Percentiles rank a stretch among this genome's conserved stretches.
Conservation (phyloP, 2,113 vertebrate species). For the Corythornis cristatus region DNA sequence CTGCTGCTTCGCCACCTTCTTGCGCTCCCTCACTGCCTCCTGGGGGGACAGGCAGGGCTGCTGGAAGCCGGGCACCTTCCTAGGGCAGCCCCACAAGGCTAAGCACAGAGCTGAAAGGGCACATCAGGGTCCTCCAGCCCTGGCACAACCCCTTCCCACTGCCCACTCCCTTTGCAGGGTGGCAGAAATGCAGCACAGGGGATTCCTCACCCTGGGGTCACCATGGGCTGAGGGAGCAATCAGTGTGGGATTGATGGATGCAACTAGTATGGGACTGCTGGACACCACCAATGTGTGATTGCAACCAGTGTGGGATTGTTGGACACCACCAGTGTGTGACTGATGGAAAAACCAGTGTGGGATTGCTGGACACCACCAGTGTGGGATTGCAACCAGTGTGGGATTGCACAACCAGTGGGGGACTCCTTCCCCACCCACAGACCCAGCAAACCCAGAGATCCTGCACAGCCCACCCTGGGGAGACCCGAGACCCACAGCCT, state of each 20-base stretch:
- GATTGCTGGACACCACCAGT: too few relatives aligned
- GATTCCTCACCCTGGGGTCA: not conserved
- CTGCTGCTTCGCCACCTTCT: constrained; percentile 74
- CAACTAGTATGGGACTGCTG: not conserved
- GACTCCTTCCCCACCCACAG: not conserved
- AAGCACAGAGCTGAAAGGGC: not conserved
- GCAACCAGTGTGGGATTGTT: too few relatives aligned
- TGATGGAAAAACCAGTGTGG: too few relatives aligned
- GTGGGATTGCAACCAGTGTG: too few relatives aligned
- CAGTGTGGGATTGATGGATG: too few relatives aligned
- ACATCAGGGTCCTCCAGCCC: not conserved
- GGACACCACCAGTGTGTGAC: too few relatives aligned
- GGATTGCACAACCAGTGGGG: not conserved
- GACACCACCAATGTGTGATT: accelerated
- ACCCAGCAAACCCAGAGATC: not conserved
- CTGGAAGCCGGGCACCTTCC: accelerated
- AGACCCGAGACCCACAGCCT: accelerated
- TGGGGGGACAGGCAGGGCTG: constrained; percentile 9
- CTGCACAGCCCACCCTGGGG: not conserved
- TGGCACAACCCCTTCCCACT: not conserved
- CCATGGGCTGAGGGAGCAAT: accelerated
- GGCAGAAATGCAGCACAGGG: not conserved
- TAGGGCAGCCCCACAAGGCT: not conserved
- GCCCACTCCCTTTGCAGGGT: not conserved
- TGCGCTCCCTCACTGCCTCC: constrained; percentile 76